A percentile compares a stretch with the other conserved stretches of the same genome.
These are phyloP conservation scores for Porites divaricata DNA, from an alignment of 92 coral and sea anemone genomes.

Conservation along the genomic window DNA sequence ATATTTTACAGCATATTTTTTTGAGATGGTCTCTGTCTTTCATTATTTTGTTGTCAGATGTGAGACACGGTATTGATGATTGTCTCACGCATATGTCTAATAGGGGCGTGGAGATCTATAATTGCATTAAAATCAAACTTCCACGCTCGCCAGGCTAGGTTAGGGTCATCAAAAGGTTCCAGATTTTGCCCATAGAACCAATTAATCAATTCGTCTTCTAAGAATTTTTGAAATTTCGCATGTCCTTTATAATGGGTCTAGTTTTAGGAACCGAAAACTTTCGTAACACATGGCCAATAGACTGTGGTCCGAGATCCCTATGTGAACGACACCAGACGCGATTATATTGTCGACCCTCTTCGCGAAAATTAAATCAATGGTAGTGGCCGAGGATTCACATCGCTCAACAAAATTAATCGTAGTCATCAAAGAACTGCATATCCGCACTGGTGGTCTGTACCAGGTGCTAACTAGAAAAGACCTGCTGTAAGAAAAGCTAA, in stretches of 20 bases:
- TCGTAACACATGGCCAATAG: conserved; percentile 44
- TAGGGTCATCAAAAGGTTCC: conserved; percentile 34
- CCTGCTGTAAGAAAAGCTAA: no score
- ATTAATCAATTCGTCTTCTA: not conserved
- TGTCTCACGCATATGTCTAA: conserved; percentile 26
- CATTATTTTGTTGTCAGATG: not conserved
- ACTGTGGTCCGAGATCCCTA: conserved; percentile 69
- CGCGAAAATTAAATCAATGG: no score
- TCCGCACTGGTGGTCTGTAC: no score
- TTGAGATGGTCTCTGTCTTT: not conserved
- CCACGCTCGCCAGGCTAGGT: conserved; percentile 57
- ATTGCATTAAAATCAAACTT: conserved; percentile 34
- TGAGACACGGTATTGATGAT: not conserved
- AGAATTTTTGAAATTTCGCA: not conserved
- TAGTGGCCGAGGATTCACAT: no score
- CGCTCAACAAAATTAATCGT: no score
- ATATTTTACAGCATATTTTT: not conserved
- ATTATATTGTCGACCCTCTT: conserved; percentile 54
- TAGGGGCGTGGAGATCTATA: conserved; percentile 51
- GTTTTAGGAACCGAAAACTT: conserved; percentile 32
- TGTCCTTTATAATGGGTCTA: conserved; percentile 3
- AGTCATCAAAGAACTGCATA: no score
- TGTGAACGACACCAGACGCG: conserved; percentile 57
- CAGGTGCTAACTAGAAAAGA: no score
- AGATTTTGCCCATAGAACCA: not conserved